These are phyloP conservation scores for Neodontobutis hainanensis DNA, from an alignment of 2,113 vertebrate genomes.

Conservation along the genomic window DNA sequence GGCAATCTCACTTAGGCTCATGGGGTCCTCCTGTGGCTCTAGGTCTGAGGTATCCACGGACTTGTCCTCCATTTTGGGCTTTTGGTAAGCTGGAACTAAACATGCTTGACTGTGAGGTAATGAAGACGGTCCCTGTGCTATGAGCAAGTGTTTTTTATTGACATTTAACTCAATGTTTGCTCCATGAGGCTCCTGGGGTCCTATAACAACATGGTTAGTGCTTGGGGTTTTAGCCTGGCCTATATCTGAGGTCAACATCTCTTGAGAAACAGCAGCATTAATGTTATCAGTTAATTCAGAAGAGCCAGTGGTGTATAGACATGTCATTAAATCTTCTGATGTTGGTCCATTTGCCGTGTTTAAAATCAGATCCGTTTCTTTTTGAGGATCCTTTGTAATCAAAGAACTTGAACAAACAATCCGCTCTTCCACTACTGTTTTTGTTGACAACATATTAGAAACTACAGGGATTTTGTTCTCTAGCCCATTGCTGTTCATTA, in stretches of 20 bases:
- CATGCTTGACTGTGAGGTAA: conserved; percentile 76
- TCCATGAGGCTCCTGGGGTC: conserved; percentile 58
- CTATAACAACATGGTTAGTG: conserved; percentile 51
- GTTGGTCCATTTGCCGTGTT: conserved; percentile 62
- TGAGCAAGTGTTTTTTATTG: conserved; percentile 79
- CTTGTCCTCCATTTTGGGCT: conserved; percentile 87
- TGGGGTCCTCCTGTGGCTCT: conserved; percentile 89
- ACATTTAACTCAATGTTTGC: conserved; percentile 79
- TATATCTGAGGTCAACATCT: conserved; percentile 31
- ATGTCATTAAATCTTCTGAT: conserved; percentile 71
- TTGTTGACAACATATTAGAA: conserved; percentile 13
- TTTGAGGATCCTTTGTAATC: conserved; percentile 67
- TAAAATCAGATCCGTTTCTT: conserved; percentile 60
- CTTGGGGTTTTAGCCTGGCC: conserved; percentile 51
- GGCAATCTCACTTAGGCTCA: conserved; percentile 95
- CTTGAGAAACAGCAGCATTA: conserved; percentile 25
- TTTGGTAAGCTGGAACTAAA: conserved; percentile 71
- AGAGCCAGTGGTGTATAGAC: conserved; percentile 36
- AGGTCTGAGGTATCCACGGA: conserved; percentile 94
- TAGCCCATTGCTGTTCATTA: background rate
- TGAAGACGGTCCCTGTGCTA: conserved; percentile 78
- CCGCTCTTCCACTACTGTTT: conserved; percentile 71
- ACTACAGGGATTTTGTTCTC: conserved; percentile 12
- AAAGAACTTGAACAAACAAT: conserved; percentile 85
- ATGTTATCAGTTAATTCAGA: conserved; percentile 48